phyloP scores from a whole-genome alignment of 1,140 invertebrate species.

The Probaryconus sp. region DNA sequence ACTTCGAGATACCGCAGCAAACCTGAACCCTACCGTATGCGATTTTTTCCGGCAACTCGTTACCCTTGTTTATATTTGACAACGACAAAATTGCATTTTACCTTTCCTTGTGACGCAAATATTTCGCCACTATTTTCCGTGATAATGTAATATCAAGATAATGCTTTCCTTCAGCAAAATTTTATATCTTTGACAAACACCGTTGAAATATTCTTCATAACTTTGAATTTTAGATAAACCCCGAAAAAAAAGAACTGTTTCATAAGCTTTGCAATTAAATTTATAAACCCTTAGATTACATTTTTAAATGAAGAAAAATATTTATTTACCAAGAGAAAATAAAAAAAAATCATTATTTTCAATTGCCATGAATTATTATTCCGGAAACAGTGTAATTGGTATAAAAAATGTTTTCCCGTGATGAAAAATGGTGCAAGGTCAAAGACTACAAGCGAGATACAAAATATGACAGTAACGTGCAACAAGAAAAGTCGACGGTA shows the following conservation, averaged over 20 bases:
- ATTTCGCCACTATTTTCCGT: conserved; percentile 16
- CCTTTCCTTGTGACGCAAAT: conserved; percentile 19
- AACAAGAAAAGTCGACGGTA: conserved; percentile 68
- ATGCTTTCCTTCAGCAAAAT: background rate
- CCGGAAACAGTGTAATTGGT: conserved; percentile 27
- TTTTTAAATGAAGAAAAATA: too few relatives aligned
- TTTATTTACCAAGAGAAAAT: too few relatives aligned
- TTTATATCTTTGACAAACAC: conserved; percentile 5
- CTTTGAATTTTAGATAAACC: too few relatives aligned
- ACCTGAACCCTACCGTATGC: conserved; percentile 37
- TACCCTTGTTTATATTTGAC: conserved; percentile 53
- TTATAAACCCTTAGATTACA: too few relatives aligned
- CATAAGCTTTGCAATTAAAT: too few relatives aligned
- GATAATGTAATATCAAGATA: conserved; percentile 10
- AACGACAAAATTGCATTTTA: conserved; percentile 38
- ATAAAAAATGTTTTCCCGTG: conserved; percentile 21
- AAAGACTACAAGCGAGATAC: conserved; percentile 28
- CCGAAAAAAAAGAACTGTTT: too few relatives aligned
- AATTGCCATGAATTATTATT: too few relatives aligned
- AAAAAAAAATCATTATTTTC: too few relatives aligned
- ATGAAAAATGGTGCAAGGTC: conserved; percentile 40
- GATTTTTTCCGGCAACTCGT: conserved; percentile 52
- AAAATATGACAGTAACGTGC: conserved; percentile 44
- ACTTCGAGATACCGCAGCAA: conserved; percentile 74
- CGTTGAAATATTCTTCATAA: too few relatives aligned